phyloP scores from a whole-genome alignment of 2,113 vertebrate genomes.

The Pomatorhinus ruficollis region DNA sequence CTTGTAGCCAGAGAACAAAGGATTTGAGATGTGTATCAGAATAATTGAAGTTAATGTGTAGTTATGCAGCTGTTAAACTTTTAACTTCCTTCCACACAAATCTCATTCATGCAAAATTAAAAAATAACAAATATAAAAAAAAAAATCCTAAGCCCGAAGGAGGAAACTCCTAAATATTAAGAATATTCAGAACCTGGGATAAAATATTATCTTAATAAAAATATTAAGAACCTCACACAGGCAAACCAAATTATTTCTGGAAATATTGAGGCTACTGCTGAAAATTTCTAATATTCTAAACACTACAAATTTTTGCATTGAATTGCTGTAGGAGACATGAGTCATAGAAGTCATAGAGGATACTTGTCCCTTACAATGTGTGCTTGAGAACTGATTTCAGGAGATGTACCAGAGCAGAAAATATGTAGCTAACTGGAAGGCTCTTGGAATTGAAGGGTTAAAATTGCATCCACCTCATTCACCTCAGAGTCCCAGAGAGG shows the following conservation, averaged over 20 bases:
- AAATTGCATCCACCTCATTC: neutral
- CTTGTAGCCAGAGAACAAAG: neutral
- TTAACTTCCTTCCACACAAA: neutral
- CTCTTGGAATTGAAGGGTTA: neutral
- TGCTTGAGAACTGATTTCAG: neutral
- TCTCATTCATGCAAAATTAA: neutral
- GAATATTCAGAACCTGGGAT: neutral
- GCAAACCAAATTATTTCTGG: neutral
- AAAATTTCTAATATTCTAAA: neutral
- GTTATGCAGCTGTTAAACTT: neutral
- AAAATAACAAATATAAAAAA: neutral
- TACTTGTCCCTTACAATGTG: neutral
- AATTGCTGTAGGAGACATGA: neutral
- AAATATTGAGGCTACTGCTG: neutral
- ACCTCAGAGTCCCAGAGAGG: neutral
- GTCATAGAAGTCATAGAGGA: neutral
- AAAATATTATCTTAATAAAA: too few species aligned
- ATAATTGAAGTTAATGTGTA: neutral
- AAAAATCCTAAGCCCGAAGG: accelerated
- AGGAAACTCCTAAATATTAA: neutral
- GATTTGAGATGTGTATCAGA: neutral
- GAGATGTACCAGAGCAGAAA: neutral
- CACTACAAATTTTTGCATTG: neutral
- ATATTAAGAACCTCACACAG: neutral
- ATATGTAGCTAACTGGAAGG: neutral